Base-by-base conservation (phyloP, 2,797 vertebrate species). In the Ficedula albicollis region DNA sequence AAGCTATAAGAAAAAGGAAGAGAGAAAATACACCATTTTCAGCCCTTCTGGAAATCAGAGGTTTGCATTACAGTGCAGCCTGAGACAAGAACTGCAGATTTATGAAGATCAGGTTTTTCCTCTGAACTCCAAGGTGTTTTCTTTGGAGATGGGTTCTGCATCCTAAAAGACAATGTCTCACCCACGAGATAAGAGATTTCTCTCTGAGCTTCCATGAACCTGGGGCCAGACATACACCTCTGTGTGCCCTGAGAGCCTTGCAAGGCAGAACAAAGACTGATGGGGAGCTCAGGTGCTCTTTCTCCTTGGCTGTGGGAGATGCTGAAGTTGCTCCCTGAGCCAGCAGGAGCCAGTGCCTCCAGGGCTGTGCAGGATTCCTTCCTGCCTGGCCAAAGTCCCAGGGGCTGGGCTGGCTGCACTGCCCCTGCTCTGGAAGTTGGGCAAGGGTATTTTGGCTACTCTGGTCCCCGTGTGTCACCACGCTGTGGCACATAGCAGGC, bases 311-410 rank as follows among this genome's bases (percentile, higher is more conserved):
- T 22, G 8, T 21, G 41, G 51, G 30, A 79, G 30, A 58, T 8
- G 10, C 7, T 9, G 8, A 55, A 69, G 15, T 23, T 3, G 1
- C 8, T 46, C 10, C 32, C 44, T 15, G 46, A 22, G 49, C 19
- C 7, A 20, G 30, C 43, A 51, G n/a, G 16, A 64, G 14, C 13
- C 8, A 2, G 29, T 51, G 17, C 11, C 39, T 27, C 0, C 4
- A 14, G 36, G 34, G 44, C 22, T 32, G 5, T 21, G n/a, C 13
- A 27, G 10, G 10, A 36, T 22, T 67, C 15, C 17, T 4, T 74
- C 9, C 30, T 6, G 13, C 21, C 46, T 2, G 2, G 19, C 22
- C 56, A 23, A 6, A 58, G 5, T 6, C 8, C 23, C 1, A 0
- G 43, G 6, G 6, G 6, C 27, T 1, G 3, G n/a, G 4, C 13